Evolutionary conservation across 2,113 vertebrate species (phyloP).

Genomic region (Sprattus sprattus): DNA sequence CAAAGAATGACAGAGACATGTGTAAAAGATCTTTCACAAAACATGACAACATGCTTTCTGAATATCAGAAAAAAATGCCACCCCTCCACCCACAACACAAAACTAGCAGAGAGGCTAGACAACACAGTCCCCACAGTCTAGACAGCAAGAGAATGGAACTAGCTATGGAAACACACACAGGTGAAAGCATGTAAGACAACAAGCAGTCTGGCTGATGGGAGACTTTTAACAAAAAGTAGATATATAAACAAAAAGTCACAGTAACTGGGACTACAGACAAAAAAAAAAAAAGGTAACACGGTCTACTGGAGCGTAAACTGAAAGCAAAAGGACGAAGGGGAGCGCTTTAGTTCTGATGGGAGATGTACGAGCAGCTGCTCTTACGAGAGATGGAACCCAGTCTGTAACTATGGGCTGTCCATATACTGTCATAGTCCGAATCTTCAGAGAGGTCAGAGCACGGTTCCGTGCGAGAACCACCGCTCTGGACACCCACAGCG

Average conservation of each 20-base stretch:
- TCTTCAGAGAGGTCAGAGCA: conserved; percentile 96
- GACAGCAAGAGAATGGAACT: conserved; percentile 17
- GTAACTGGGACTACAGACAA: background rate
- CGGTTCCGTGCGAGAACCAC: conserved; percentile 82
- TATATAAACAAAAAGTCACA: background rate
- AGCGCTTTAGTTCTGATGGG: conserved; percentile 82
- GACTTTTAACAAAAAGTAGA: background rate
- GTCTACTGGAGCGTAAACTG: background rate
- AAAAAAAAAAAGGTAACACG: background rate
- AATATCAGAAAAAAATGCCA: background rate
- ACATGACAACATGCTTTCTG: background rate
- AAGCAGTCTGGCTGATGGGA: conserved; percentile 12
- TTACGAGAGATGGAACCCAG: conserved; percentile 95
- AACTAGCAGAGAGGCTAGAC: background rate
- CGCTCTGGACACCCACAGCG: conserved; percentile 83
- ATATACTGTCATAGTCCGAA: conserved; percentile 99
- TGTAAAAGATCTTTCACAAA: background rate
- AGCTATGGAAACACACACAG: background rate
- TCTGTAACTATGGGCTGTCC: conserved; percentile 96
- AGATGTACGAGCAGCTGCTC: conserved; percentile 89
- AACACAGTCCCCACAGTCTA: background rate
- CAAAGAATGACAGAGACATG: background rate
- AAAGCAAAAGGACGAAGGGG: conserved; percentile 51
- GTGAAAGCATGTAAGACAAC: background rate
- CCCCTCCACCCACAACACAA: background rate